Conservation (phyloP, 2,888 invertebrate species). For the Nebria salina region DNA sequence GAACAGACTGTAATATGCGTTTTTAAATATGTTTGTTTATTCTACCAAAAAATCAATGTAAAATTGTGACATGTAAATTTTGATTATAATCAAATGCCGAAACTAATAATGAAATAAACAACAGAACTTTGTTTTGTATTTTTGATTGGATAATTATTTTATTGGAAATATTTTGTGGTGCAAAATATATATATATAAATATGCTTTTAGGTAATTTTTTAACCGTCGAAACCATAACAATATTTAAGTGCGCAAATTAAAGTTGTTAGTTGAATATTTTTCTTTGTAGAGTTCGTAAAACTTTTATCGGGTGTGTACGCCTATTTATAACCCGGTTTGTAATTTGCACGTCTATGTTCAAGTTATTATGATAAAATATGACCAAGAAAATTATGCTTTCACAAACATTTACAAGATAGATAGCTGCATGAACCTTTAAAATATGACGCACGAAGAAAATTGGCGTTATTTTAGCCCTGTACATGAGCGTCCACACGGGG, state of each 20-base stretch:
- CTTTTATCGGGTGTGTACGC: slow-evolving; percentile 17
- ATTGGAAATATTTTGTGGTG: too few relatives aligned
- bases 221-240: too few relatives aligned
- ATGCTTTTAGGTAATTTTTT: too few relatives aligned
- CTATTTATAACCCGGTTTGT: slow-evolving; percentile 23
- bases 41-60: too few relatives aligned
- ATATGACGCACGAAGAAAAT: slow-evolving; percentile 10
- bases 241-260: neutral
- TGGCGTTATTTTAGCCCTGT: neutral
- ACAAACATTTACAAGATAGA: slow-evolving; percentile 45
- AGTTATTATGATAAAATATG: slow-evolving; percentile 44
- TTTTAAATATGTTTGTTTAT: too few relatives aligned
- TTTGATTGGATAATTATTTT: too few relatives aligned
- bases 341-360: slow-evolving; percentile 44
- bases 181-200: too few relatives aligned
- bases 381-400: slow-evolving; percentile 42
- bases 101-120: too few relatives aligned
- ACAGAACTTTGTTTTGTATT: too few relatives aligned
- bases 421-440: slow-evolving; percentile 24
- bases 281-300: neutral
- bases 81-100: too few relatives aligned
- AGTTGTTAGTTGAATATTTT: neutral
- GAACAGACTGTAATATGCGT: too few relatives aligned
- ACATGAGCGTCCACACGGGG: neutral
- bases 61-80: too few relatives aligned